Evolutionary conservation across 2,797 vertebrate species (phyloP).

Genomic region (Trachops cirrhosus): DNA sequence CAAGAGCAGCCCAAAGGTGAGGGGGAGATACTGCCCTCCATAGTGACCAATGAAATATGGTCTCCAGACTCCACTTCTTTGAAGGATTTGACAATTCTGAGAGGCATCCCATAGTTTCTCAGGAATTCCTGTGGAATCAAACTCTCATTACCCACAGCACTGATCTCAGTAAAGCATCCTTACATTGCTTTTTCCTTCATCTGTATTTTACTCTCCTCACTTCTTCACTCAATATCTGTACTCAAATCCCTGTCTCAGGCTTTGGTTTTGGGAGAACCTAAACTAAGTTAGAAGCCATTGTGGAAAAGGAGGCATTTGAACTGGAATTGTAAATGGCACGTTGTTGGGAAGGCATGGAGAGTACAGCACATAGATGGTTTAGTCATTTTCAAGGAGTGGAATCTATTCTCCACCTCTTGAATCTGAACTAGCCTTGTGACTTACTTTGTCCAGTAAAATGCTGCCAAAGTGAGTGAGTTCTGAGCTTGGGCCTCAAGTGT

Average conservation of each 20-base stretch:
- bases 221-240: constrained; percentile 22
- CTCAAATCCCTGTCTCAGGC: not conserved
- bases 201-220: not conserved
- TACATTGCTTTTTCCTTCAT: not conserved
- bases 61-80: not conserved
- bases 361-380: not conserved
- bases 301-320: constrained; percentile 1
- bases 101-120: not conserved
- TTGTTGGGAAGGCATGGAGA: not conserved
- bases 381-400: not conserved
- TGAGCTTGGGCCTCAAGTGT: not conserved
- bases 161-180: not conserved
- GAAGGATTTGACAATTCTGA: not conserved
- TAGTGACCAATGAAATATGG: not conserved
- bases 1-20: not conserved
- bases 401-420: not conserved
- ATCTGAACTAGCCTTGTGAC: not conserved
- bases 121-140: not conserved
- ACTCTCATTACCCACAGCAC: not conserved
- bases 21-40: not conserved
- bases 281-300: not conserved
- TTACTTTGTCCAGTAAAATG: constrained; percentile 4
- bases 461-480: constrained; percentile 4
- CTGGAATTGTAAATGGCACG: not conserved
- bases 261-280: constrained; percentile 10